Base-by-base conservation (phyloP, 53 echinoderm and acorn worm genomes). In the Arbacia lixula region DNA sequence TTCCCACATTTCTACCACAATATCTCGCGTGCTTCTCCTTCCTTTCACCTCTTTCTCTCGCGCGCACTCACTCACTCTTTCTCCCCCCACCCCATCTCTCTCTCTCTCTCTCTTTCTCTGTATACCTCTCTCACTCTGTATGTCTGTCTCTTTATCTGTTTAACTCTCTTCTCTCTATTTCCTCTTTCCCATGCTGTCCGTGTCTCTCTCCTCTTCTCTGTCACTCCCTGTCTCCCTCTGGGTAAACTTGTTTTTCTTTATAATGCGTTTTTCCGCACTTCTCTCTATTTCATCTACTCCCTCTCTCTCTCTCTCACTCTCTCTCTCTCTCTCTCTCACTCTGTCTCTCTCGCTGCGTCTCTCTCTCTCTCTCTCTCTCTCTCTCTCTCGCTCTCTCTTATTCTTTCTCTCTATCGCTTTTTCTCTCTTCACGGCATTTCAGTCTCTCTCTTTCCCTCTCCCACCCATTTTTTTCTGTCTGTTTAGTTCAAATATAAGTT, bases 1-100 rank as follows among this genome's bases (percentile, higher is more conserved):
- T 73, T 73, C 53, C 73, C 73, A 73, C 26, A 41, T 64, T 68
- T 42, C 69, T 35, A 25, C 40, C 36, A 41, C 69, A 68, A 68
- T 68, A 42, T 42, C n/a, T n/a, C 69, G 69, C 69, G 40, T 43
- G 22, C 25, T 26, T 68, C 43, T 46, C 14, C 8, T 14, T 10
- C 14, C 49, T 46, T 10, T 8, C 49, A 46, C 49, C 8, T 46
- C 49, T 14, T 46, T 46, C 49, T 14, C 8, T 46, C 14, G 8
- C 14, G 49, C 49, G 8, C 49, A 14, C n/a, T n/a, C n/a, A n/a
- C n/a, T 12, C 41, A 68, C 69, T 43, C 27, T 40, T 20, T 16
- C 69, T 12, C 25, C 69, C 69, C 40, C 10, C 26, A 3, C 68
- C 29, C 73, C 35, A 1, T 53, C 8, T 8, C 53, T 4, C 31